Percentiles rank a stretch among this genome's conserved stretches.
These are phyloP conservation scores for Serrognathus titanus DNA, from an alignment of 2,888 invertebrate genomes.

Conservation along the genomic window DNA sequence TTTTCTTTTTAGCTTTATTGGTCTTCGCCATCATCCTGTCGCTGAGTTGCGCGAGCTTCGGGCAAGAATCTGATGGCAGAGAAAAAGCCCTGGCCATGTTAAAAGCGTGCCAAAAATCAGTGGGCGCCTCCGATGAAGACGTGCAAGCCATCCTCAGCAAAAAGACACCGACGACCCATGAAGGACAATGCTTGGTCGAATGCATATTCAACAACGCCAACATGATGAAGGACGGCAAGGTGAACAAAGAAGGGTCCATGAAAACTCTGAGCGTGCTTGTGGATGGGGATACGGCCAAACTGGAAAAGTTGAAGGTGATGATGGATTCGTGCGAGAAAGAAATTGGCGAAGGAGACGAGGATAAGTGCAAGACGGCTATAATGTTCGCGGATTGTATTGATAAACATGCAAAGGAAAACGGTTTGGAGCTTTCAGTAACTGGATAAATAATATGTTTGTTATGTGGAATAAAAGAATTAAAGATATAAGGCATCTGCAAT, in stretches of 20 bases:
- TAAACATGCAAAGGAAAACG: slow-evolving; percentile 30
- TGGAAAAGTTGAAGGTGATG: slow-evolving; percentile 34
- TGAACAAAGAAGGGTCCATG: slow-evolving; percentile 38
- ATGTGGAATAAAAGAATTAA: not conserved
- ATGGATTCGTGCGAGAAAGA: slow-evolving; percentile 39
- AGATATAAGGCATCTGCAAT: too few species aligned
- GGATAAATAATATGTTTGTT: slow-evolving; percentile 8
- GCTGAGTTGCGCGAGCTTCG: not conserved
- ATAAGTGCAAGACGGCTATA: slow-evolving; percentile 37
- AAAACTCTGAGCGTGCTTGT: slow-evolving; percentile 33
- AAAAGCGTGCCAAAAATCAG: slow-evolving; percentile 36
- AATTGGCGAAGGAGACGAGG: slow-evolving; percentile 26
- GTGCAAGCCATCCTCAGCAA: slow-evolving; percentile 32
- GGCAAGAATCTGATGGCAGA: slow-evolving; percentile 20
- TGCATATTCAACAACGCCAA: slow-evolving; percentile 39
- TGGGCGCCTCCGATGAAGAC: slow-evolving; percentile 40
- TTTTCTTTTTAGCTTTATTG: not conserved
- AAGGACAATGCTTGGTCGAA: slow-evolving; percentile 41
- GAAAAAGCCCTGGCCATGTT: slow-evolving; percentile 26
- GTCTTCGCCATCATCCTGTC: not conserved
- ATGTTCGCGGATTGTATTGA: slow-evolving; percentile 36
- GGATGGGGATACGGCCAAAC: slow-evolving; percentile 33
- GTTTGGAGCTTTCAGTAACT: slow-evolving; percentile 23
- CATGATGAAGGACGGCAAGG: slow-evolving; percentile 42
- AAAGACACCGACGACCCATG: slow-evolving; percentile 37